These are phyloP conservation scores for Hypomesus transpacificus DNA, from an alignment of 2,113 vertebrate genomes.

Conservation along the genomic window DNA sequence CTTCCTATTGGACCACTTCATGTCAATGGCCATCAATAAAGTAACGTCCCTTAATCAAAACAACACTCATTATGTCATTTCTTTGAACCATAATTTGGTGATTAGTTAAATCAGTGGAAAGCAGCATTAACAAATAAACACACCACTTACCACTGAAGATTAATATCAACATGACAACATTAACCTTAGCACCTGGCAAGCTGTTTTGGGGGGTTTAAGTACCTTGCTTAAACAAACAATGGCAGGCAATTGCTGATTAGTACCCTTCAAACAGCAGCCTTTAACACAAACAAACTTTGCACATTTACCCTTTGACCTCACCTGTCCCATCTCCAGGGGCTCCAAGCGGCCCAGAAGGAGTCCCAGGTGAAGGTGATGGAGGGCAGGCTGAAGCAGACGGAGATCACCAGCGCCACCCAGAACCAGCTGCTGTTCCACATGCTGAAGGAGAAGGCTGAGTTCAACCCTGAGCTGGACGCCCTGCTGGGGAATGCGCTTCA, in stretches of 20 bases:
- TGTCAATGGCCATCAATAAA: constrained; percentile 94
- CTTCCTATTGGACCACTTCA: constrained; percentile 93
- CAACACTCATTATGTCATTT: neutral
- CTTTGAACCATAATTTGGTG: neutral
- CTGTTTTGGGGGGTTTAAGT: too few relatives aligned
- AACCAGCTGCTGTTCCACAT: constrained; percentile 97
- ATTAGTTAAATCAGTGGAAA: too few relatives aligned
- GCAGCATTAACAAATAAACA: too few relatives aligned
- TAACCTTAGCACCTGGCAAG: too few relatives aligned
- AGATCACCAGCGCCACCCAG: constrained; percentile 95
- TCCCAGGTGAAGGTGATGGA: constrained; percentile 98
- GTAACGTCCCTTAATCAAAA: constrained; percentile 57
- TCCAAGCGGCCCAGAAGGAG: constrained; percentile 93
- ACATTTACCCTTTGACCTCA: neutral
- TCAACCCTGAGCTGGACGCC: constrained; percentile 95
- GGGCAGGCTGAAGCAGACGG: constrained; percentile 92
- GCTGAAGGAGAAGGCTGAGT: constrained; percentile 96
- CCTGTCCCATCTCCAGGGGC: constrained; percentile 71
- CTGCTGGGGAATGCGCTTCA: constrained; percentile 93
- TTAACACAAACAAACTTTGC: neutral
- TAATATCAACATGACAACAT: too few relatives aligned
- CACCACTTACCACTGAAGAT: too few relatives aligned
- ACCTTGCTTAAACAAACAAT: too few relatives aligned
- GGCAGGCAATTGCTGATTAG: too few relatives aligned
- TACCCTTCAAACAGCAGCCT: neutral